Base-by-base conservation (phyloP, 2,797 vertebrate genomes). In the Lepilemur ruficaudatus region DNA sequence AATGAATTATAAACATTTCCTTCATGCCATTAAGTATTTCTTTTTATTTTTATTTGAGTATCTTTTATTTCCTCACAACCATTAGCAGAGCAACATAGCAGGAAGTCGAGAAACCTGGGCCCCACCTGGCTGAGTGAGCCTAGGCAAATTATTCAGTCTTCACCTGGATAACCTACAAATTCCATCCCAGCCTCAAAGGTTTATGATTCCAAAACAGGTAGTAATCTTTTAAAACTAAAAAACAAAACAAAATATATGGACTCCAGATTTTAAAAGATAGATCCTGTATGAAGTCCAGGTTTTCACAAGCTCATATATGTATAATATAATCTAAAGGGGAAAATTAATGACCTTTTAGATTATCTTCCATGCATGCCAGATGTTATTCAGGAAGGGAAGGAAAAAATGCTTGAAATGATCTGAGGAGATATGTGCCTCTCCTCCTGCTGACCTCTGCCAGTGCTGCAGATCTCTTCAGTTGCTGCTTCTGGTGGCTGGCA, bases 41-140 rank as follows among this genome's bases (percentile, higher is more conserved):
- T 22, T 67, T 61, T 93, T 43, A 86, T 91, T 95, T 13, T 84
- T 91, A 18, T 84, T 72, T 73, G 22, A 75, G 25, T 73, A n/a
- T 95, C 57, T 92, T 43, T 92, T 92, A 70, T 82, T 70, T 97
- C 63, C 12, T 69, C 7, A 59, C 80, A 67, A 43, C 22, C 43
- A 17, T 18, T 43, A n/a, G 23, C 25, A 91, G 23, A 79, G 7
- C 25, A 90, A 35, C 30, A 82, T 69, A 73, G 67, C 2, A 50
- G 32, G 5, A 84, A 59, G 28, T 23, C 12, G 8, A 43, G 50
- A 94, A 46, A 48, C 23, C 18, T n/a, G 50, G 15, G 20, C 73
- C 46, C 55, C 43, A 38, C 30, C 35, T 79, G 75, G 50, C 67
- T 76, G 22, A 8, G 3, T 35, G 22, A 76, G 23, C 28, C 59